Base-by-base conservation (phyloP, 2,113 vertebrate genomes). In the Chitala chitala region DNA sequence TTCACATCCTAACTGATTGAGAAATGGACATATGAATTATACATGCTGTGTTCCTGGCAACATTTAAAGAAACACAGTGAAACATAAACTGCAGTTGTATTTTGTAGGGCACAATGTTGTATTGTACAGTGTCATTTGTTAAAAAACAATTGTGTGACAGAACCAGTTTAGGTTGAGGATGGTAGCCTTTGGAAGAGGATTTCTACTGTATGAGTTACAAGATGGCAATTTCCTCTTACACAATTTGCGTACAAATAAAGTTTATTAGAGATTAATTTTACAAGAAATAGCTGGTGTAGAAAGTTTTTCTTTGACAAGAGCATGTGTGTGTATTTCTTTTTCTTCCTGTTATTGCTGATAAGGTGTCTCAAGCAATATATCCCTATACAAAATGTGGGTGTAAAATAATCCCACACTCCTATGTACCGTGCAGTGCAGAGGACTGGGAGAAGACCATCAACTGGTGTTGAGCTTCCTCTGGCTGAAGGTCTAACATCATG, bases 171-270 rank as follows among this genome's bases (percentile, higher is more conserved):
- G 69, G 69, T 50, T 58, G 75, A 78, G 72, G 71, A 66, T 74
- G 76, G 82, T 86, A 82, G 84, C 82, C 82, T 87, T 87, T 82
- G 44, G 76, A 65, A 79, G 77, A 79, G 58, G 44, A 81, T 79
- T 85, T 77, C 78, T 84, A 66, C 79, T 78, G 72, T 77, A 74
- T 51, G n/a, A n/a, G 78, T 85, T 81, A 69, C 64, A 83, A 85
- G 81, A 79, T 84, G 81, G 82, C 81, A 78, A 81, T 78, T 75
- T 80, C 59, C 79, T 84, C 79, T 86, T 85, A 87, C 86, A 87
- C 86, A 87, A 85, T 87, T 88, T 87, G 83, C 86, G 84, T 86
- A 87, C 79, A 84, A 90, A 87, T 87, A 84, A 88, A 88, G 63
- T 87, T 87, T 85, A 87, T 82, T 87, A 87, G 73, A 84, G 77